Evolutionary conservation across 2,797 vertebrate genomes (phyloP).

Genomic region (Spondyliosoma cantharus): DNA sequence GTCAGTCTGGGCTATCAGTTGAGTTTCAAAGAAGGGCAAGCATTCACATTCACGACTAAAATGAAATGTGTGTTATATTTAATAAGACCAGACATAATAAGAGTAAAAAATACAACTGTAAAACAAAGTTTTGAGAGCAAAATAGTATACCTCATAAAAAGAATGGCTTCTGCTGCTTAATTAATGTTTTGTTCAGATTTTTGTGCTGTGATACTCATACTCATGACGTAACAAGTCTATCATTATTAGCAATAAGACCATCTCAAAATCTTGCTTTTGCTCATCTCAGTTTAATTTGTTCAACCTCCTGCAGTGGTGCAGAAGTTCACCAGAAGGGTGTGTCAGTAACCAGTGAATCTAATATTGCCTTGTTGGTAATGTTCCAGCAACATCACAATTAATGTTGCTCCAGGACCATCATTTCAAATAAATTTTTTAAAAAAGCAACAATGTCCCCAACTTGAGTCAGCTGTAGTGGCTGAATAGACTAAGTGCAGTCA

Average conservation of each 20-base stretch:
- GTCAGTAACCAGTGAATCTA: no score
- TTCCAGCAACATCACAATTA: no score
- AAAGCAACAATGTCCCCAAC: no score
- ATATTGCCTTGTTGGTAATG: no score
- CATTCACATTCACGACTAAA: constrained; percentile 16
- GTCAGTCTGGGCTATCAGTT: constrained; percentile 12
- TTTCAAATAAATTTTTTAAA: no score
- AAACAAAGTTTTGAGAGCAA: not conserved
- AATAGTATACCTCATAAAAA: not conserved
- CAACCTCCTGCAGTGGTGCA: not conserved
- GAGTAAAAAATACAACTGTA: not conserved
- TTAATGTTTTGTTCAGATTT: not conserved
- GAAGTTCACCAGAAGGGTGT: not conserved
- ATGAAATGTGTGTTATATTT: not conserved
- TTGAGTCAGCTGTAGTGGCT: no score
- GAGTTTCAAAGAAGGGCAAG: constrained; percentile 15
- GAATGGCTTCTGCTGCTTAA: not conserved
- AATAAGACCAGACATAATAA: not conserved
- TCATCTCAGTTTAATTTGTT: not conserved
- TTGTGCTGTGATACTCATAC: not conserved
- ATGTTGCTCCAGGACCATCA: no score
- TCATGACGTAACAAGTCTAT: not conserved
- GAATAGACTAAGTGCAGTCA: no score
- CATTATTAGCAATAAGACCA: not conserved
- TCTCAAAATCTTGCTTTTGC: constrained; percentile 11